A percentile compares a stretch with the other conserved stretches of the same genome.
phyloP scores from a whole-genome alignment of 2,797 vertebrate species.

The Ceryle rudis region DNA sequence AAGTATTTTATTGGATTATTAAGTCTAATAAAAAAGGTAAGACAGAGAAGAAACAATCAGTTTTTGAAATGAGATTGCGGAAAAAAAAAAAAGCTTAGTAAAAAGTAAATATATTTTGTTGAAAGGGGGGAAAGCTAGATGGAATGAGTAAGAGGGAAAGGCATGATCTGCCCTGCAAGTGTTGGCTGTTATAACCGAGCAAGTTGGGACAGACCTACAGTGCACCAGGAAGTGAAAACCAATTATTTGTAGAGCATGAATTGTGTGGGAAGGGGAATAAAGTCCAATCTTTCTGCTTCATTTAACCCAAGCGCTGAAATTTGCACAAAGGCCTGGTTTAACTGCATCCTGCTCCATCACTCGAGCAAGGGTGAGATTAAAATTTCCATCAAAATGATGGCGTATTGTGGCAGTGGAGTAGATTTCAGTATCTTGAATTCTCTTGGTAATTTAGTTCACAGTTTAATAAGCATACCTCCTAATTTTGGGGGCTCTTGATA shows the following conservation, averaged over 20 bases:
- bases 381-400: background rate
- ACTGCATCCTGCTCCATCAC: background rate
- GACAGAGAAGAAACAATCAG: background rate
- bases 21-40: background rate
- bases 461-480: background rate
- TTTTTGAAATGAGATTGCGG: background rate
- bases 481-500: background rate
- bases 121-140: background rate
- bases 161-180: background rate
- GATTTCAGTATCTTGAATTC: background rate
- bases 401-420: background rate
- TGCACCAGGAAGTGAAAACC: constrained; percentile 46
- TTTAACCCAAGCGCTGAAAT: background rate
- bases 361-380: background rate
- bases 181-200: background rate
- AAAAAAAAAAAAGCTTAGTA: background rate
- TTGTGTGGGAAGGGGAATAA: constrained; percentile 36
- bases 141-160: background rate
- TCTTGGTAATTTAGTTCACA: background rate
- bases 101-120: background rate
- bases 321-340: background rate
- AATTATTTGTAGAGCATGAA: constrained; percentile 23
- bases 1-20: background rate
- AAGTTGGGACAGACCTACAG: constrained; percentile 12
- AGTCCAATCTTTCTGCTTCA: constrained; percentile 35